phyloP scores from a whole-genome alignment of 2,888 invertebrate species.

The Macaria liturata region DNA sequence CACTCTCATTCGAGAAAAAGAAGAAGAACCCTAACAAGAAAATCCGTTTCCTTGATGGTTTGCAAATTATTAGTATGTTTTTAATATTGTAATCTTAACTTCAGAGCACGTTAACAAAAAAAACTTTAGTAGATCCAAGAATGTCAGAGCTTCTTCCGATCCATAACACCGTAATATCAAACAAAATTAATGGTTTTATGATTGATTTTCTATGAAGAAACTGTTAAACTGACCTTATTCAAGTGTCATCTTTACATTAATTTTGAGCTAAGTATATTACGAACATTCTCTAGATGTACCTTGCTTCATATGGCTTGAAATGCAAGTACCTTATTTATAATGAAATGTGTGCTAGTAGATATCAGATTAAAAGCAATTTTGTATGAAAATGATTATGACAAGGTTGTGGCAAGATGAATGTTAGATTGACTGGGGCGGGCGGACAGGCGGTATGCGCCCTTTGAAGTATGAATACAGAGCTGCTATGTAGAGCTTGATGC shows the following conservation, averaged over 20 bases:
- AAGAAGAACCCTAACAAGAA: too few relatives aligned
- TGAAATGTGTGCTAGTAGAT: conserved; percentile 23
- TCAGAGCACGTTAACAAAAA: too few relatives aligned
- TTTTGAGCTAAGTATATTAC: conserved; percentile 23
- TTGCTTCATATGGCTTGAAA: neutral
- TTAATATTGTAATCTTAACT: too few relatives aligned
- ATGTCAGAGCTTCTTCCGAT: too few relatives aligned
- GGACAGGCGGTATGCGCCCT: conserved; percentile 23
- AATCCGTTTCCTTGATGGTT: too few relatives aligned
- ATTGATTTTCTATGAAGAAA: conserved; percentile 30
- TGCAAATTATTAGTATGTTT: too few relatives aligned
- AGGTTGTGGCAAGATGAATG: neutral
- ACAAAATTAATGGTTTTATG: conserved; percentile 25
- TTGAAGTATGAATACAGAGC: conserved; percentile 21
- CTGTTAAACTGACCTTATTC: conserved; percentile 31
- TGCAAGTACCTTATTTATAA: neutral
- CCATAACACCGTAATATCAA: conserved; percentile 11
- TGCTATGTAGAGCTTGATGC: conserved; percentile 8
- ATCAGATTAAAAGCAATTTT: neutral
- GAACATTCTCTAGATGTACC: conserved; percentile 3
- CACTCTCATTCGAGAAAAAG: too few relatives aligned
- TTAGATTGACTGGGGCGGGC: conserved; percentile 6
- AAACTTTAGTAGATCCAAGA: too few relatives aligned
- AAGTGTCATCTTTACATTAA: conserved; percentile 31
- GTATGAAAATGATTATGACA: conserved; percentile 1